A percentile compares a stretch with the other conserved stretches of the same genome.
phyloP scores from a whole-genome alignment of 2,888 invertebrate species.

The Cerastis rubricosa region DNA sequence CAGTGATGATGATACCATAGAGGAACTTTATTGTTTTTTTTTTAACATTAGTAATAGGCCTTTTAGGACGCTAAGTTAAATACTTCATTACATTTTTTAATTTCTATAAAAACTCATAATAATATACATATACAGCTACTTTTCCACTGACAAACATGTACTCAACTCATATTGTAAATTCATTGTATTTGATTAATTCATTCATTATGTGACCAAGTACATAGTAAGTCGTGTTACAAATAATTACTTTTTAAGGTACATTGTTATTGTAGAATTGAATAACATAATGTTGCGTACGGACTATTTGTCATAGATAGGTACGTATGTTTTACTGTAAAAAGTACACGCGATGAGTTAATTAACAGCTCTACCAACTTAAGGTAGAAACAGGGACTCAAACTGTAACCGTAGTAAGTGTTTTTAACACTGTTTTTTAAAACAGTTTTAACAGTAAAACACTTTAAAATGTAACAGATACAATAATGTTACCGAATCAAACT shows the following conservation, averaged over 20 bases:
- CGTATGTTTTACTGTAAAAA: background rate
- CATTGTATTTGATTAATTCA: conserved; percentile 30
- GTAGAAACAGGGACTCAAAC: no score
- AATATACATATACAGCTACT: background rate
- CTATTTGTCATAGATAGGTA: conserved; percentile 4
- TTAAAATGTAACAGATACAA: no score
- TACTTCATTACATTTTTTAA: background rate
- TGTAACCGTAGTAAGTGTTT: no score
- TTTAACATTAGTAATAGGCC: background rate
- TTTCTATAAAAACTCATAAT: background rate
- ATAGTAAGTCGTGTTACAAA: conserved; percentile 18
- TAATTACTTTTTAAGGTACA: conserved; percentile 6
- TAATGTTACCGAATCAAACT: no score
- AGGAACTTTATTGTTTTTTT: background rate
- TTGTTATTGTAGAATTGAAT: conserved; percentile 32
- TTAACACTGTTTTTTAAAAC: no score
- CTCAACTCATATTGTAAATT: conserved; percentile 3
- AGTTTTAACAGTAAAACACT: no score
- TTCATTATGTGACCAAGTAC: conserved; percentile 13
- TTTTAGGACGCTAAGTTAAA: background rate
- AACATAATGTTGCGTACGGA: conserved; percentile 10
- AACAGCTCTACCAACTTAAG: background rate
- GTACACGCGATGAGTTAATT: background rate
- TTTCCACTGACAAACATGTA: conserved; percentile 19
- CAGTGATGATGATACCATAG: background rate